These are phyloP conservation scores for Lycocorax pyrrhopterus DNA, from an alignment of 2,113 vertebrate species.

Conservation along the genomic window DNA sequence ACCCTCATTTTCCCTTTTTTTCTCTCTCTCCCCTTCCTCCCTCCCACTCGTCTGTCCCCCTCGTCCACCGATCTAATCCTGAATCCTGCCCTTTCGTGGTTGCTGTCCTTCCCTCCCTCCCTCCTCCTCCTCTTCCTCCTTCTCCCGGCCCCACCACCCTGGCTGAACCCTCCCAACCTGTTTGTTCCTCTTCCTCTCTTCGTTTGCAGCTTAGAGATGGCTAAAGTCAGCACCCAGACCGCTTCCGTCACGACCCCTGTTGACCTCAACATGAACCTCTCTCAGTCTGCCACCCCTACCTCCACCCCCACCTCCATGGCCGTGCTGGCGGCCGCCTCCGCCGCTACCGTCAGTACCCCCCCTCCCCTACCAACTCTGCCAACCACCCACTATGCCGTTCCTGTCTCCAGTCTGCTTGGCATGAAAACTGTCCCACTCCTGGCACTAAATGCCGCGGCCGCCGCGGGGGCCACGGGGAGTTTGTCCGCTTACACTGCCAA, in stretches of 20 bases:
- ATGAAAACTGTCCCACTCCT: constrained; percentile 90
- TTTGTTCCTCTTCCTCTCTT: constrained; percentile 75
- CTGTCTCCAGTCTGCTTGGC: constrained; percentile 92
- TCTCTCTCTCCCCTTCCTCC: constrained; percentile 67
- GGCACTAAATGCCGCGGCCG: constrained; percentile 84
- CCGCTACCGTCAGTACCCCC: constrained; percentile 85
- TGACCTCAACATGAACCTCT: constrained; percentile 91
- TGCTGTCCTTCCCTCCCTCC: constrained; percentile 35
- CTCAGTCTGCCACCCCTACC: constrained; percentile 82
- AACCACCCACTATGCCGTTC: constrained; percentile 88
- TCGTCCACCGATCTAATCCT: constrained; percentile 61
- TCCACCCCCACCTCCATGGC: constrained; percentile 86
- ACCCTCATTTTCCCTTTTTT: constrained; percentile 82
- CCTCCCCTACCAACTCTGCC: constrained; percentile 78
- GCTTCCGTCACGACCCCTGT: constrained; percentile 84
- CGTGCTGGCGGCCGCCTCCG: constrained; percentile 80
- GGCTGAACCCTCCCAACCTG: constrained; percentile 70
- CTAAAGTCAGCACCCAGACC: constrained; percentile 94
- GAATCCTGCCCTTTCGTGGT: constrained; percentile 60
- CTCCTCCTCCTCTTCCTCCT: constrained; percentile 1
- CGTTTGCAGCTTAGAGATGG: constrained; percentile 93
- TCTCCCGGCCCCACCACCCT: constrained; percentile 44
- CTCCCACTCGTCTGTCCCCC: constrained; percentile 57
- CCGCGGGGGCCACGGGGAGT: constrained; percentile 80
- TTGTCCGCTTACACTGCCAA: constrained; percentile 85